Percentiles rank a stretch among this genome's conserved stretches.
Conservation (phyloP, 2,888 invertebrate species). For the Hirtodrosophila alboralis region DNA sequence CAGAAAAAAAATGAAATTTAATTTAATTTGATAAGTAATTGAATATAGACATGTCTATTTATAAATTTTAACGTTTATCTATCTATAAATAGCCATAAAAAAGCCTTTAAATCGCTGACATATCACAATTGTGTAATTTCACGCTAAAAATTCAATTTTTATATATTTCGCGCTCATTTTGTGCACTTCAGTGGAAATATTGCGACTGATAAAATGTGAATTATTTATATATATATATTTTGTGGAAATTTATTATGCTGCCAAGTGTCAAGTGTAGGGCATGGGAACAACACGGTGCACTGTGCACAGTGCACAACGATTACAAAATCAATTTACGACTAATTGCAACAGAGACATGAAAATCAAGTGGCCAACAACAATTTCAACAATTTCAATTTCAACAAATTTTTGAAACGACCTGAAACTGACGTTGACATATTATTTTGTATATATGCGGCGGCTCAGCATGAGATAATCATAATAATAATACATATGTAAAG, state of each 20-base stretch:
- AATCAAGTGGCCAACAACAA: slow-evolving; percentile 12
- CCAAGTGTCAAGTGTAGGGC: slow-evolving; percentile 40
- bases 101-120: too few relatives aligned
- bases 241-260: slow-evolving; percentile 13
- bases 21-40: slow-evolving; percentile 4
- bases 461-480: slow-evolving; percentile 25
- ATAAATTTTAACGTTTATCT: too few relatives aligned
- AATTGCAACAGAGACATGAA: slow-evolving; percentile 36
- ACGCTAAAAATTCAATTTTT: slow-evolving; percentile 8
- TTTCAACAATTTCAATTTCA: slow-evolving; percentile 12
- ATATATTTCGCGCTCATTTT: too few relatives aligned
- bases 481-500: too few relatives aligned
- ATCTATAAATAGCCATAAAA: slow-evolving; percentile 16
- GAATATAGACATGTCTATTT: too few relatives aligned
- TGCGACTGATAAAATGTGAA: slow-evolving; percentile 1
- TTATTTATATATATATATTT: slow-evolving; percentile 5
- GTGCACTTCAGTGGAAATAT: slow-evolving; percentile 9
- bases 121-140: too few relatives aligned
- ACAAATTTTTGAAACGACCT: too few relatives aligned
- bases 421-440: slow-evolving; percentile 17
- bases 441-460: too few relatives aligned
- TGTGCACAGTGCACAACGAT: slow-evolving; percentile 22
- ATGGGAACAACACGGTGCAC: too few relatives aligned
- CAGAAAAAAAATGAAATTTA: background rate
- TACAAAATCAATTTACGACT: slow-evolving; percentile 50